phyloP scores from a whole-genome alignment of 2,113 vertebrate species.

The zebrafish (Danio rerio) region GRCz12tu NC_133176.1:37274001-37274500 shows the following conservation, averaged over 20 bases:
- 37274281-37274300: constrained; percentile 39
- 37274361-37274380: no score
- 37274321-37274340: neutral
- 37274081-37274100: neutral
- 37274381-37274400: no score
- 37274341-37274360: no score
- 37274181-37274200: constrained; percentile 53
- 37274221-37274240: constrained; percentile 36
- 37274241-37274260: constrained; percentile 32
- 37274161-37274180: constrained; percentile 46
- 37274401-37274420: no score
- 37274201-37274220: constrained; percentile 49
- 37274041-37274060: constrained; percentile 12
- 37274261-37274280: constrained; percentile 40
- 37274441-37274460: no score
- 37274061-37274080: neutral
- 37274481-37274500: no score
- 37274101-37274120: constrained; percentile 40
- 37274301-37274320: neutral
- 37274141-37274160: constrained; percentile 50
- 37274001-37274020: constrained; percentile 48
- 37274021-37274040: constrained; percentile 37
- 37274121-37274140: constrained; percentile 50
- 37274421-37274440: no score
- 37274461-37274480: no score